These are phyloP conservation scores for Zaprionus lineosus DNA, from an alignment of 2,888 invertebrate genomes.

Conservation along the genomic window DNA sequence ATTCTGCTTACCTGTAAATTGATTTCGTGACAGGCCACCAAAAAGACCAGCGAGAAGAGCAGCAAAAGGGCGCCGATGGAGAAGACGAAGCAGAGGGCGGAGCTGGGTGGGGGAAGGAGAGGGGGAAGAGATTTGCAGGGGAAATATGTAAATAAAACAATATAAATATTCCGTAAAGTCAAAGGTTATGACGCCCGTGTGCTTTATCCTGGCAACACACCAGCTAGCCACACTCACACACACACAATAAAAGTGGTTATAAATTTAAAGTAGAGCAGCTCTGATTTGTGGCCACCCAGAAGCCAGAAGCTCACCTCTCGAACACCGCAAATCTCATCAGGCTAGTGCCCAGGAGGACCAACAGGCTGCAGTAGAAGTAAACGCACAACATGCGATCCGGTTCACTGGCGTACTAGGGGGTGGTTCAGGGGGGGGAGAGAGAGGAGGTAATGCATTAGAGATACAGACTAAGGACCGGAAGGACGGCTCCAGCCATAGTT, in stretches of 20 bases:
- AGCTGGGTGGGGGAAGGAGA: conserved; percentile 45
- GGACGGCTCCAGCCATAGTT: not conserved
- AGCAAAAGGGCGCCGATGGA: conserved; percentile 69
- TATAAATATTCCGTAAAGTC: not conserved
- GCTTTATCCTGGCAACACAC: too few relatives aligned
- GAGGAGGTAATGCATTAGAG: not conserved
- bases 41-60: conserved; percentile 75
- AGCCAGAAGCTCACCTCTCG: conserved; percentile 87
- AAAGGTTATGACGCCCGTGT: not conserved
- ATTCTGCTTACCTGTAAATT: conserved; percentile 84
- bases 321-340: conserved; percentile 88
- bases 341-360: conserved; percentile 88
- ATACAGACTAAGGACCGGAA: not conserved
- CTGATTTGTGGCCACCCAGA: not conserved
- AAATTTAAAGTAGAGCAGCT: too few relatives aligned
- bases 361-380: conserved; percentile 91
- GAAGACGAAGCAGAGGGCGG: conserved; percentile 55
- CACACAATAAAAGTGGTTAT: not conserved
- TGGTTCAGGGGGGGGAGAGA: conserved; percentile 84
- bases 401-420: conserved; percentile 89
- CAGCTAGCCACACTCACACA: too few relatives aligned
- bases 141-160: not conserved
- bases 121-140: not conserved
- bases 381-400: conserved; percentile 93
- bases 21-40: conserved; percentile 84